phyloP scores from a whole-genome alignment of 2,888 invertebrate genomes.

The Pardosa pseudoannulata region DNA sequence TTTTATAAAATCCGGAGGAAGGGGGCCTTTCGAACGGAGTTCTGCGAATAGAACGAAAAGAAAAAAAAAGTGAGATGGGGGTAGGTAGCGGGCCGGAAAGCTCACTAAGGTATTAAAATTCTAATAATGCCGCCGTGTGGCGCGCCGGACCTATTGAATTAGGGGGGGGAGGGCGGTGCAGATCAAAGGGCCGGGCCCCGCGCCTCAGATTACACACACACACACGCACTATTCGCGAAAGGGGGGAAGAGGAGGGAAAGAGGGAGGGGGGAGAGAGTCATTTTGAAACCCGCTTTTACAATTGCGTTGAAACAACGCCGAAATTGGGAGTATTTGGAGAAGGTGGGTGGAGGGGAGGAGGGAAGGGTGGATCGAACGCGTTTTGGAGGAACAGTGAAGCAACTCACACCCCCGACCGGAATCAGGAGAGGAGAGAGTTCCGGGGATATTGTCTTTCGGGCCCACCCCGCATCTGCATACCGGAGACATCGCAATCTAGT shows the following conservation, averaged over 20 bases:
- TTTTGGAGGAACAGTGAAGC: background rate
- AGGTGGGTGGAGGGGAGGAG: background rate
- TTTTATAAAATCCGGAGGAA: background rate
- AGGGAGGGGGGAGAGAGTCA: background rate
- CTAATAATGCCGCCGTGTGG: conserved; percentile 17
- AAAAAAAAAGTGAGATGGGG: background rate
- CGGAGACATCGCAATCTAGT: no score
- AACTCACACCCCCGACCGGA: no score
- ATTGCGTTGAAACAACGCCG: conserved; percentile 2
- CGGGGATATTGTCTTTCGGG: no score
- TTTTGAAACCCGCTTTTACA: conserved; percentile 9
- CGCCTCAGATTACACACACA: conserved; percentile 14
- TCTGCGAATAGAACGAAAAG: no score
- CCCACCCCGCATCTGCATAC: no score
- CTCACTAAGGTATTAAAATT: conserved; percentile 11
- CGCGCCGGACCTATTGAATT: conserved; percentile 4
- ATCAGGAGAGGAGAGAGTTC: no score
- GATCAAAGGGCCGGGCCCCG: conserved; percentile 14
- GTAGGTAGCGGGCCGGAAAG: background rate
- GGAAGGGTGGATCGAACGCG: background rate
- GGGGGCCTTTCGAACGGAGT: no score
- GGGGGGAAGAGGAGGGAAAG: background rate
- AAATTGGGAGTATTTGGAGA: background rate
- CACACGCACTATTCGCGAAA: no score
- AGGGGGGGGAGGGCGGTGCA: conserved; percentile 4